A percentile compares a stretch with the other conserved stretches of the same genome.
Conservation (phyloP, 2,888 invertebrate genomes). For the Tanytarsus gracilentus region DNA sequence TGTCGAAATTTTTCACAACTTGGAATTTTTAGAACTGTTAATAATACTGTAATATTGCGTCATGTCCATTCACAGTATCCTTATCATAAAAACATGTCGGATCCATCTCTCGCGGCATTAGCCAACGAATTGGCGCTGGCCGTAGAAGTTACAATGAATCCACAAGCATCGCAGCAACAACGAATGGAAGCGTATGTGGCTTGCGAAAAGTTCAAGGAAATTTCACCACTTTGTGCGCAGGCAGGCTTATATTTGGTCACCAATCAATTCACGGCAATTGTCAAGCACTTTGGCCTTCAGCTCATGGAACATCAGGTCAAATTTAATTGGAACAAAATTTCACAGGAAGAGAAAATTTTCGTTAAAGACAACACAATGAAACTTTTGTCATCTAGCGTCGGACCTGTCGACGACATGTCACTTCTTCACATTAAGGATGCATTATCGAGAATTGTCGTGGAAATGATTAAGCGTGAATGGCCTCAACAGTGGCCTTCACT, state of each 20-base stretch:
- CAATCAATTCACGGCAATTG: slow-evolving; percentile 62
- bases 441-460: slow-evolving; percentile 82
- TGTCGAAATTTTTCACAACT: too few species aligned
- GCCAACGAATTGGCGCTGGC: slow-evolving; percentile 72
- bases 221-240: slow-evolving; percentile 78
- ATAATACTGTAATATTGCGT: too few species aligned
- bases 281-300: slow-evolving; percentile 85
- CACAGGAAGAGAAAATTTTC: slow-evolving; percentile 76
- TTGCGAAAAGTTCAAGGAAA: slow-evolving; percentile 76
- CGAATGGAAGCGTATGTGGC: slow-evolving; percentile 75
- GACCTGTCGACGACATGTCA: slow-evolving; percentile 57
- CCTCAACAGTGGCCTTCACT: slow-evolving; percentile 93
- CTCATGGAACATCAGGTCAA: slow-evolving; percentile 89
- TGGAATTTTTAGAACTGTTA: too few species aligned
- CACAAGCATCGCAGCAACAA: slow-evolving; percentile 64
- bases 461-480: slow-evolving; percentile 96
- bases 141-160: slow-evolving; percentile 73
- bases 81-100: not conserved
- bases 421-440: slow-evolving; percentile 72
- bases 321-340: slow-evolving; percentile 84
- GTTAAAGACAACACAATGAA: slow-evolving; percentile 91
- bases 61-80: not conserved
- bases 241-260: slow-evolving; percentile 74
- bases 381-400: slow-evolving; percentile 64
- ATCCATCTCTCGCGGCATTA: slow-evolving; percentile 40